A percentile compares a stretch with the other conserved stretches of the same genome.
Conservation (phyloP, 2,113 vertebrate genomes). For the Chascanopsetta lugubris region DNA sequence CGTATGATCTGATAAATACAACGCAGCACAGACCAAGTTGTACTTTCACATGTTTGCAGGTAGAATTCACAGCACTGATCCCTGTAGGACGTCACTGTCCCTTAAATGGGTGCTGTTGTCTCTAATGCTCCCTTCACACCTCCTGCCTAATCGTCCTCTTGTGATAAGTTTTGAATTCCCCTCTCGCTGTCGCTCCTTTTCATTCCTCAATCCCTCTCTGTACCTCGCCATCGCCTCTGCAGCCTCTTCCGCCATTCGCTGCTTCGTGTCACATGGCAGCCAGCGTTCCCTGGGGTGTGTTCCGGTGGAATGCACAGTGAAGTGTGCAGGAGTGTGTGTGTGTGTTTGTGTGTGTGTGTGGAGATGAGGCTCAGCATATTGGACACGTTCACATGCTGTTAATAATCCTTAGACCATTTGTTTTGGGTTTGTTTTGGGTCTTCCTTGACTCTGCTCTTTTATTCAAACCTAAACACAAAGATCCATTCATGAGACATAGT, state of each 20-base stretch:
- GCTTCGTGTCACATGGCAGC: constrained; percentile 55
- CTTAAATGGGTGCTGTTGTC: neutral
- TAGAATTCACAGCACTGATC: constrained; percentile 8
- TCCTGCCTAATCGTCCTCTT: constrained; percentile 12
- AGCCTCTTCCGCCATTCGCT: constrained; percentile 29
- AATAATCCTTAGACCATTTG: constrained; percentile 28
- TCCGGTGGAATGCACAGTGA: constrained; percentile 56
- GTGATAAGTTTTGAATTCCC: constrained; percentile 7
- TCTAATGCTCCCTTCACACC: neutral
- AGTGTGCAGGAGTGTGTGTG: constrained; percentile 41
- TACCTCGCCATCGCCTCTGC: constrained; percentile 2
- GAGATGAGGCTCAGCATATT: constrained; percentile 5
- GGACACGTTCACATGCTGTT: constrained; percentile 38
- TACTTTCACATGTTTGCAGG: neutral
- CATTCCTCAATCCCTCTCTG: constrained; percentile 17
- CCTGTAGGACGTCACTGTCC: constrained; percentile 4
- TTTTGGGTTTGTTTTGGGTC: neutral
- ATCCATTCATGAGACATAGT: too few species aligned
- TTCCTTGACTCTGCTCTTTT: neutral
- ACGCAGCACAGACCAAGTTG: neutral
- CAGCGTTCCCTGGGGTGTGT: constrained; percentile 46
- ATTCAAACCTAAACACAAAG: neutral
- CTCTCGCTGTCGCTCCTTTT: neutral
- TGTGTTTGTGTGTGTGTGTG: constrained; percentile 32
- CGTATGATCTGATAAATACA: constrained; percentile 6